Evolutionary conservation across 2,797 vertebrate genomes (phyloP).

Genomic region (Orestias chungarensis): DNA sequence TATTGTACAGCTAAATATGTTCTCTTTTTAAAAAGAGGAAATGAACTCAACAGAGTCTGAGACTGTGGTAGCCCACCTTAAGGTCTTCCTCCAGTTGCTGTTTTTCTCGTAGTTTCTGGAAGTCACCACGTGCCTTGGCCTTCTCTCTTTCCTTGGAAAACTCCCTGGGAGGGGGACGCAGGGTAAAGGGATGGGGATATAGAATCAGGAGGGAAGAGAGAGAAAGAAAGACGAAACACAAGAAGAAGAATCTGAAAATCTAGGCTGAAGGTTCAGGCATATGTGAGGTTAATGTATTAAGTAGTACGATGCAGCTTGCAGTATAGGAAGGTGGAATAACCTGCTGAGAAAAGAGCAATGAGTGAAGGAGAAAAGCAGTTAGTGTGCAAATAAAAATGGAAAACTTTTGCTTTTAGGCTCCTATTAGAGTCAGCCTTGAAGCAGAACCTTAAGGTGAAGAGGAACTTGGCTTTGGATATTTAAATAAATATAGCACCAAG

Average conservation of each 20-base stretch:
- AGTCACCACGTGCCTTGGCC: constrained; percentile 96
- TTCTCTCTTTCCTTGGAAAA: constrained; percentile 99
- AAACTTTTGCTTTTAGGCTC: constrained; percentile 17
- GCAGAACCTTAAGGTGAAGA: constrained; percentile 3
- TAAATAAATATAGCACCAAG: too few species aligned
- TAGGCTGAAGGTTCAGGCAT: constrained; percentile 22
- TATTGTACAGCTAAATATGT: neutral
- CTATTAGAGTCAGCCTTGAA: constrained; percentile 4
- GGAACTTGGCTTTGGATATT: constrained; percentile 2
- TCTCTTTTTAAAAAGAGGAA: neutral
- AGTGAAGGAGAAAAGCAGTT: constrained; percentile 48
- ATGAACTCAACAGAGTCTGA: neutral
- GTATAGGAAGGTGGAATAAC: constrained; percentile 39
- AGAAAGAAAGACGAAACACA: constrained; percentile 15
- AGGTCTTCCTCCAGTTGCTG: constrained; percentile 97
- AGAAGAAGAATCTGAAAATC: constrained; percentile 48
- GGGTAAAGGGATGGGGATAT: constrained; percentile 45
- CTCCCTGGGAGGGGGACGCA: constrained; percentile 80
- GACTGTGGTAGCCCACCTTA: constrained; percentile 60
- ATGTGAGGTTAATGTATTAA: constrained; percentile 16
- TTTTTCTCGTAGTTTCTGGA: constrained; percentile 97
- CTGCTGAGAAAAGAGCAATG: constrained; percentile 45
- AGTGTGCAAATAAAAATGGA: constrained; percentile 50
- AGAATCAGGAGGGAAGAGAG: constrained; percentile 53
- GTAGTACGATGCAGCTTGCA: constrained; percentile 4